Evolutionary conservation across 1,140 invertebrate species (phyloP), one percentile per base, ranked within the genome.

Genomic region (Metaphire vulgaris): DNA sequence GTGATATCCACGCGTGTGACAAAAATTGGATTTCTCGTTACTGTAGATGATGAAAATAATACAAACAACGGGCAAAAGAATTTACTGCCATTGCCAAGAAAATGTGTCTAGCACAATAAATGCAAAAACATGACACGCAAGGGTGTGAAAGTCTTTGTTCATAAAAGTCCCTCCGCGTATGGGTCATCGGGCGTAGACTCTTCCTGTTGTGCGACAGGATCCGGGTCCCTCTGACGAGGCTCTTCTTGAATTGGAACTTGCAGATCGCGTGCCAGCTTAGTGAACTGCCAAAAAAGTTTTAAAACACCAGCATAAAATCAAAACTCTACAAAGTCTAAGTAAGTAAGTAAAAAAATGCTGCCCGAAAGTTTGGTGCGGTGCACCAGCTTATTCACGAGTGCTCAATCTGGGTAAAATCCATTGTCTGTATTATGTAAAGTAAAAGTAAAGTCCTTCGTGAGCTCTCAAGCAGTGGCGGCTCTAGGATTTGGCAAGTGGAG

Each of bases 181-280:
- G 41, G 41, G 21, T 56, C 41, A 56, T 56, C 41, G 6, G 6
- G 6, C 21, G 41, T 56, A 56, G 41, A 21, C 21, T 56, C 41
- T 21, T 21, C 41, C 41, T 56, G 6, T 21, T 6, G 6, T 12
- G 41, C 41, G 6, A 12, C 41, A 56, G 41, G 6, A 21, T 21
- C 21, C 21, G 41, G 21, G 6, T 56, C 21, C 21, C 6, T 21
- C 21, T 21, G 6, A 6, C 6, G 21, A 12, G 41, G 41, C 41
- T 56, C 41, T 21, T 6, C 41, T 6, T 56, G 6, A 12, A 77
- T 79, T 26, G 82, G 82, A 31, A 83, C 80, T 31, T 79, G 79
- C 80, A 96, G 87, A 79, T 90, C 90, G 78, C 91, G 86, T 0
- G 94, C 93, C 72, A 97, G 86, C 81, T 90, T 86, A 0, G 93